Evolutionary conservation across 1,140 invertebrate species (phyloP).

Genomic region (Thaumatotibia leucotreta): DNA sequence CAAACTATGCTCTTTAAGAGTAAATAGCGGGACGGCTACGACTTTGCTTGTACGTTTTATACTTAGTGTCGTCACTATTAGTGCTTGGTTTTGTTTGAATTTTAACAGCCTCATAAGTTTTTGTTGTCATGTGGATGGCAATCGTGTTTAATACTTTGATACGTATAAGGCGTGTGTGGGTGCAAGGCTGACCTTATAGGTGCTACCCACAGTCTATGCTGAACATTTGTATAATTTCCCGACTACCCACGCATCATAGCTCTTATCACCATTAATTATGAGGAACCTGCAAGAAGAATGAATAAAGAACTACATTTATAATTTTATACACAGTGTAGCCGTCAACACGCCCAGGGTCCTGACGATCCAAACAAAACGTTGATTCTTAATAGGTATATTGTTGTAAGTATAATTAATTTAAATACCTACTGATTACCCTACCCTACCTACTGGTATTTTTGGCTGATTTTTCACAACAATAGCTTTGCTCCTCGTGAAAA

Average conservation of each 20-base stretch:
- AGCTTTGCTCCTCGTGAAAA: too few relatives aligned
- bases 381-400: too few relatives aligned
- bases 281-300: not conserved
- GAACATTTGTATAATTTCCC: conserved; percentile 65
- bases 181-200: conserved; percentile 73
- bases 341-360: too few relatives aligned
- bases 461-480: too few relatives aligned
- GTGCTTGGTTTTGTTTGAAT: not conserved
- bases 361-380: too few relatives aligned
- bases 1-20: conserved; percentile 34
- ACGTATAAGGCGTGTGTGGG: conserved; percentile 70
- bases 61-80: not conserved
- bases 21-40: conserved; percentile 26
- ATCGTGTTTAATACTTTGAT: conserved; percentile 44
- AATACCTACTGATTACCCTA: too few relatives aligned
- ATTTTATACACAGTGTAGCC: too few relatives aligned
- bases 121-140: conserved; percentile 16
- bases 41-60: conserved; percentile 4
- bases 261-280: conserved; percentile 51
- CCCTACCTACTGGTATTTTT: too few relatives aligned
- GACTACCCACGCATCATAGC: conserved; percentile 52
- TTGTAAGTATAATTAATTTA: too few relatives aligned
- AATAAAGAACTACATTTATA: not conserved
- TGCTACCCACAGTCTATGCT: conserved; percentile 57
- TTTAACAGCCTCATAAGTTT: conserved; percentile 15